Conservation (phyloP, 1,140 invertebrate species). For the Diprion similis region DNA sequence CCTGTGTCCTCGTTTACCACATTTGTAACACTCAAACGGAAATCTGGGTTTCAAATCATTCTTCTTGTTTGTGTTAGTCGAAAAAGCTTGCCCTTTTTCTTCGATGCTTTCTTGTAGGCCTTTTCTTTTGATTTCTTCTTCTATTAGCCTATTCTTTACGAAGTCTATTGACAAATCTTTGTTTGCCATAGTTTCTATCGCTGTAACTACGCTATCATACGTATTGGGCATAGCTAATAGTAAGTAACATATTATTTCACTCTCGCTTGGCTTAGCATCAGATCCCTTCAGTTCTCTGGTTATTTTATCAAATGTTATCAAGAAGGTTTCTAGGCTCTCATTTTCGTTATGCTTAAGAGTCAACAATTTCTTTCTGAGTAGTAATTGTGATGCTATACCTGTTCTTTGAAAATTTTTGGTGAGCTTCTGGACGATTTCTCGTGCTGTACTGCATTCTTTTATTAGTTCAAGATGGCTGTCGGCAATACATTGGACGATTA, state of each 20-base stretch:
- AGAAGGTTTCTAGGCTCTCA: too few species aligned
- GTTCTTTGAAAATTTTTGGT: too few species aligned
- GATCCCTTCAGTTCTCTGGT: too few species aligned
- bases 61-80: not conserved
- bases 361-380: too few species aligned
- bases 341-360: too few species aligned
- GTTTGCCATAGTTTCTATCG: constrained; percentile 33
- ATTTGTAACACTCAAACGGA: constrained; percentile 20
- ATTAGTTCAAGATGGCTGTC: too few species aligned
- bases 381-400: too few species aligned
- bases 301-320: too few species aligned
- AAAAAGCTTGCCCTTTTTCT: constrained; percentile 5
- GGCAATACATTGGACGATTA: too few species aligned
- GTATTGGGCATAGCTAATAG: constrained; percentile 26
- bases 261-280: constrained; percentile 26
- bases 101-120: constrained; percentile 10
- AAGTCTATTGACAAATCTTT: constrained; percentile 31
- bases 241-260: constrained; percentile 24
- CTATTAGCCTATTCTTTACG: constrained; percentile 36
- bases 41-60: constrained; percentile 23
- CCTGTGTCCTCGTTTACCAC: too few species aligned
- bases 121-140: constrained; percentile 34
- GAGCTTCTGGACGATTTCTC: too few species aligned
- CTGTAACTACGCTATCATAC: constrained; percentile 29
- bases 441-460: too few species aligned